A percentile compares a stretch with the other conserved stretches of the same genome.
Evolutionary conservation across 1,140 invertebrate species (phyloP).

Genomic region (Achatina immaculata): DNA sequence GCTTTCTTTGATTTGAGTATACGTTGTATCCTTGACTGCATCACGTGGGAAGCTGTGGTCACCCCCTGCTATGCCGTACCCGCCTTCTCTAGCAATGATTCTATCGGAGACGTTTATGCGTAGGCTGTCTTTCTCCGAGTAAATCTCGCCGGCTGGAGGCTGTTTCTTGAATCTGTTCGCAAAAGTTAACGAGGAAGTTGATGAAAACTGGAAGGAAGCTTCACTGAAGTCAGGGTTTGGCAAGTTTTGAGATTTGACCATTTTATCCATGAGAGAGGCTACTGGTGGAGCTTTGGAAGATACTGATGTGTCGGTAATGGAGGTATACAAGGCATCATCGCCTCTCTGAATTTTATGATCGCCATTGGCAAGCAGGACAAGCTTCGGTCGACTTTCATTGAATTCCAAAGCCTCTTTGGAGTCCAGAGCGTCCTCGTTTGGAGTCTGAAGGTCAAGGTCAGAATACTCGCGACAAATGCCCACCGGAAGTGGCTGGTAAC

Average conservation of each 20-base stretch:
- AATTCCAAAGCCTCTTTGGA: slow-evolving; percentile 6
- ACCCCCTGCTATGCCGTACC: neutral
- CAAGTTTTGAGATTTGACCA: neutral
- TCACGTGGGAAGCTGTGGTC: neutral
- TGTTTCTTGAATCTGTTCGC: slow-evolving; percentile 19
- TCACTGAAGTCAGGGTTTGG: slow-evolving; percentile 1
- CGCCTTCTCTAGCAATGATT: neutral
- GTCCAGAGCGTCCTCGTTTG: slow-evolving; percentile 25
- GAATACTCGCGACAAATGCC: slow-evolving; percentile 62
- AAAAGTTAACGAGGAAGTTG: neutral
- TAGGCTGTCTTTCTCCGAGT: slow-evolving; percentile 25
- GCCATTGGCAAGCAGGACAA: slow-evolving; percentile 45
- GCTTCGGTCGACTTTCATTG: slow-evolving; percentile 28
- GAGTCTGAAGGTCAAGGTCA: slow-evolving; percentile 42
- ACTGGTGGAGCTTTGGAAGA: neutral
- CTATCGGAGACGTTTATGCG: neutral
- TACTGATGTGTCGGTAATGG: neutral
- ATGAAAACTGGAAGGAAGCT: neutral
- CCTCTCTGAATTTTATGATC: slow-evolving; percentile 38
- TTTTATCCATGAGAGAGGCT: neutral
- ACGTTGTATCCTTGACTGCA: neutral
- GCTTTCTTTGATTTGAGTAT: neutral
- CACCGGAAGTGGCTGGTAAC: slow-evolving; percentile 52
- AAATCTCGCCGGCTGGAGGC: neutral
- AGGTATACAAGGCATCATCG: neutral